These are phyloP conservation scores for Hypocryptadius cinnamomeus DNA, from an alignment of 2,113 vertebrate species.

Conservation along the genomic window DNA sequence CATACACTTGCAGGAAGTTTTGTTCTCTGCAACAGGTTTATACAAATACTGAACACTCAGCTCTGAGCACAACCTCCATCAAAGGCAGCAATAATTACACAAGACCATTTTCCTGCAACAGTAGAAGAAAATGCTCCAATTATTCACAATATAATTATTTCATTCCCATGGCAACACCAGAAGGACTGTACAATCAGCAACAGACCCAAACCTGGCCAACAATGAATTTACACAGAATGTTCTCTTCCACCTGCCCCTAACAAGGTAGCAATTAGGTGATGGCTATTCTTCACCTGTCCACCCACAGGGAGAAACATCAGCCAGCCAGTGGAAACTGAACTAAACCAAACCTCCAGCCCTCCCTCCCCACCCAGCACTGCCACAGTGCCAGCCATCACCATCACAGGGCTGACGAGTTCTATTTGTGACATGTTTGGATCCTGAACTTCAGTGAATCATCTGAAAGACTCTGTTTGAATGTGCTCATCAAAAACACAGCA, in stretches of 20 bases:
- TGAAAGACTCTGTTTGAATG: background rate
- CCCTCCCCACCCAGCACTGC: background rate
- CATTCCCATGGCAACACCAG: conserved; percentile 34
- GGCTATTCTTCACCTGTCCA: conserved; percentile 26
- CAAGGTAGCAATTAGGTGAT: background rate
- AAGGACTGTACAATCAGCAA: background rate
- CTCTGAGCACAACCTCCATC: background rate
- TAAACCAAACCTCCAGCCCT: background rate
- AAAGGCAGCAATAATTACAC: background rate
- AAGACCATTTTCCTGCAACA: background rate
- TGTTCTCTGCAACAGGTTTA: background rate
- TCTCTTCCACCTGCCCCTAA: background rate
- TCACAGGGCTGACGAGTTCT: background rate
- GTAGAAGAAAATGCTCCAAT: background rate
- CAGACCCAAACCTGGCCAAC: background rate
- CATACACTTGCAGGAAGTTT: background rate
- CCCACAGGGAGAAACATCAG: background rate
- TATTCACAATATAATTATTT: conserved; percentile 13
- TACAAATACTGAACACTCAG: background rate
- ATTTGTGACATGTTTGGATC: background rate
- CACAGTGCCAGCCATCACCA: background rate
- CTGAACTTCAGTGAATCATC: background rate
- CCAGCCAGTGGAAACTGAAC: background rate
- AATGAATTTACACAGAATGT: background rate
- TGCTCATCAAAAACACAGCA: background rate